A percentile compares a stretch with the other conserved stretches of the same genome.
phyloP scores from a whole-genome alignment of 2,888 invertebrate genomes.

The Bugula neritina region DNA sequence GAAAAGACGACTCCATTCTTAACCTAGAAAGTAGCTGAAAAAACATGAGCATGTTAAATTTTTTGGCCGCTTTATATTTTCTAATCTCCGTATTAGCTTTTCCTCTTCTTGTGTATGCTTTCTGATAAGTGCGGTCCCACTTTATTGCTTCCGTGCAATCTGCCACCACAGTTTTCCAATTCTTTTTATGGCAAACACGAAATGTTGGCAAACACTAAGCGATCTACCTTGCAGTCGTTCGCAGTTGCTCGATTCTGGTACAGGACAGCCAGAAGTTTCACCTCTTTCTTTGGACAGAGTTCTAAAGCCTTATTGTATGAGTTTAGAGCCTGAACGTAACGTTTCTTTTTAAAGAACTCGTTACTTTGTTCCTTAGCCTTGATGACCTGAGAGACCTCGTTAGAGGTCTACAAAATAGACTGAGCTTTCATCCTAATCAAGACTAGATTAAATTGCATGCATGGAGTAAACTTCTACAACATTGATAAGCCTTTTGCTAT shows the following conservation, averaged over 20 bases:
- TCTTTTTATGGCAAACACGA: too few species aligned
- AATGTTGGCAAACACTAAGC: too few species aligned
- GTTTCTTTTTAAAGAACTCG: not conserved
- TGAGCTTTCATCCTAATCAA: too few species aligned
- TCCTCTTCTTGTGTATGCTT: not conserved
- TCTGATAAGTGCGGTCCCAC: not conserved
- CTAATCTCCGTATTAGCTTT: not conserved
- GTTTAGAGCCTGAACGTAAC: not conserved
- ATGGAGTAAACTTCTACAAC: too few species aligned
- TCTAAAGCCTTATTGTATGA: not conserved
- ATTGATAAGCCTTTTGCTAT: too few species aligned
- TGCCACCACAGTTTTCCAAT: not conserved
- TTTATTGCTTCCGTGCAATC: not conserved
- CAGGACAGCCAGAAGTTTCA: not conserved
- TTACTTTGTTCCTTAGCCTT: not conserved
- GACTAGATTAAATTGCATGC: too few species aligned
- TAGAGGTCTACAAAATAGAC: too few species aligned
- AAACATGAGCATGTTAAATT: not conserved
- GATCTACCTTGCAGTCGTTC: not conserved
- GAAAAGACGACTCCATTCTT: too few species aligned
- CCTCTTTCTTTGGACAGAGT: not conserved
- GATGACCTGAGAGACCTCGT: too few species aligned
- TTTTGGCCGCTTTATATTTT: not conserved
- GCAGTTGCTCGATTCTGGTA: not conserved
- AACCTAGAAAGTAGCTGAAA: too few species aligned